Base-by-base conservation (phyloP, 2,888 invertebrate species). In the Eucera pruinosa region DNA sequence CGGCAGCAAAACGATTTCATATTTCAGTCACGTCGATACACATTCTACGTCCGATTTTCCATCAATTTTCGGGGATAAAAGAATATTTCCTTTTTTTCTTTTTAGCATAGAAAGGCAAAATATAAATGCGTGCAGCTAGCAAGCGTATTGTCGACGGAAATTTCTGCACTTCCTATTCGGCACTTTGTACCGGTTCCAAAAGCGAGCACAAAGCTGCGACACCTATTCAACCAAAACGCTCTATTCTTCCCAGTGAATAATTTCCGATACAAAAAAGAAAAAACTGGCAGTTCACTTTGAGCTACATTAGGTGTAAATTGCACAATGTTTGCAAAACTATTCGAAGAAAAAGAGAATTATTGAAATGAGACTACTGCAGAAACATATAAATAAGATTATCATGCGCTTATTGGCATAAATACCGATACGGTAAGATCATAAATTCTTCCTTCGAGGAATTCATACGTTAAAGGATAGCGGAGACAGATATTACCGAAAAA, bases 1-100 rank as follows among this genome's bases (percentile, higher is more conserved):
- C 30, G 23, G 0, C 2, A 7, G 52, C 68, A 18, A 23, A 61
- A 61, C 47, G 54, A 41, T 55, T 60, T 60, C 54, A 33, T 27
- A 48, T 54, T 54, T 47, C 27, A 25, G 39, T 20, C 57, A 23
- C n/a, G 36, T 39, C n/a, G 36, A 36, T 33, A 39, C 39, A 23
- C 6, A 11, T 52, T 72, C 54, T 41, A n/a, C 60, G 20, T 30
- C 20, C 27, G 43, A 72, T 36, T 72, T 72, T 72, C 39, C n/a
- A 72, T 62, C 48, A 41, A 25, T 45, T 52, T 33, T 52, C 11
- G 9, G 20, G 27, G 23, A 43, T 13, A 25, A 23, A 33, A 13
- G 2, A 30, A 39, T 18, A 50, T 57, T 27, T n/a, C 11, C 1
- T 55, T 1, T 27, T 2, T 27, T 2, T 7, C 9, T n/a, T 27